A percentile compares a stretch with the other conserved stretches of the same genome.
phyloP scores from a whole-genome alignment of 2,113 vertebrate species.

The Rana temporaria region DNA sequence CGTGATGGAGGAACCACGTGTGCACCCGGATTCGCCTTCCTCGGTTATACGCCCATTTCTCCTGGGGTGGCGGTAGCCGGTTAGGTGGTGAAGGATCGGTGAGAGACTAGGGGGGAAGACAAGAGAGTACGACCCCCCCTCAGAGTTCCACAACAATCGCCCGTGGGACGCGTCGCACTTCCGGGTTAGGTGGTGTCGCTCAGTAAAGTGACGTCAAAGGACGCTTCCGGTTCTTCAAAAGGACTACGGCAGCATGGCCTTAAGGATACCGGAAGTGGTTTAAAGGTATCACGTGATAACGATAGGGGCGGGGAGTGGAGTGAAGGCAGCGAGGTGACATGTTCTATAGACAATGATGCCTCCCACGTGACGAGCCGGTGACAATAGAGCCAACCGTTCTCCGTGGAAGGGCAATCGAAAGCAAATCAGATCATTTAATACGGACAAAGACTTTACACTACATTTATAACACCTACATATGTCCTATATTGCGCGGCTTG shows the following conservation, averaged over 20 bases:
- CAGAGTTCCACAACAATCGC: slow-evolving; percentile 40
- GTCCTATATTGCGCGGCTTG: too few relatives aligned
- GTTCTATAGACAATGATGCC: slow-evolving; percentile 6
- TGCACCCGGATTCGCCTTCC: slow-evolving; percentile 21
- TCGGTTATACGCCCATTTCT: slow-evolving; percentile 9
- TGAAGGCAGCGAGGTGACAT: neutral
- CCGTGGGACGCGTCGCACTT: slow-evolving; percentile 52
- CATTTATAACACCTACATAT: too few relatives aligned
- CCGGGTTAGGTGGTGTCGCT: slow-evolving; percentile 54
- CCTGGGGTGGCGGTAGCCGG: neutral
- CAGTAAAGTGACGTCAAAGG: slow-evolving; percentile 25
- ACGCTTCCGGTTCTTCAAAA: slow-evolving; percentile 12
- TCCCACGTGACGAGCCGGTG: neutral
- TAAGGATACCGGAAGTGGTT: slow-evolving; percentile 13
- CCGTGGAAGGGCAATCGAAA: too few relatives aligned
- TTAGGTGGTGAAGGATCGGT: neutral
- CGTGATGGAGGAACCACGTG: slow-evolving; percentile 43
- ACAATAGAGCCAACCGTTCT: neutral
- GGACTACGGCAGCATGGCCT: neutral
- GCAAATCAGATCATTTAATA: too few relatives aligned
- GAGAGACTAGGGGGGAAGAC: neutral
- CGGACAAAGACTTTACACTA: too few relatives aligned
- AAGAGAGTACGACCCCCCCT: neutral
- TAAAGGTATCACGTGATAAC: neutral
- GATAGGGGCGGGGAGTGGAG: neutral